These are phyloP conservation scores for Mesochorus sp. DNA, from an alignment of 2,888 invertebrate genomes.

Conservation along the genomic window DNA sequence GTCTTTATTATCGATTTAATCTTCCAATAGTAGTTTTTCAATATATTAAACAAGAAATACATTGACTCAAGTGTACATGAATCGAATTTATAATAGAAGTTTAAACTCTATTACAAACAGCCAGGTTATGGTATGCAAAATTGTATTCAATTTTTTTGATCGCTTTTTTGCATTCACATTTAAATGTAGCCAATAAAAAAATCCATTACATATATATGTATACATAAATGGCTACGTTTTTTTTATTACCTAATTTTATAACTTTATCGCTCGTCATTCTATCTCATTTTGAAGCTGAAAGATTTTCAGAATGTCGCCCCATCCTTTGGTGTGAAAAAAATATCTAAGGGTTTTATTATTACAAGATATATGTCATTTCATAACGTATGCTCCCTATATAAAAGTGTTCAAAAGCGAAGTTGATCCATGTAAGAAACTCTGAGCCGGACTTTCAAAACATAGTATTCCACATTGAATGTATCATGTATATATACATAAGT, in stretches of 20 bases:
- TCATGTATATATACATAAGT: constrained; percentile 3
- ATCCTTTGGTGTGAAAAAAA: constrained; percentile 36
- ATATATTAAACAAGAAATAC: too few species aligned
- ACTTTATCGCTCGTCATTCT: constrained; percentile 29
- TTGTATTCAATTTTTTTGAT: not conserved
- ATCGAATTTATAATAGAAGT: too few species aligned
- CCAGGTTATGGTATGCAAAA: not conserved
- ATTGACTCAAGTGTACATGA: too few species aligned
- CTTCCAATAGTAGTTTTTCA: too few species aligned
- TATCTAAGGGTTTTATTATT: constrained; percentile 39
- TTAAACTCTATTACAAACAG: not conserved
- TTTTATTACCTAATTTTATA: constrained; percentile 10
- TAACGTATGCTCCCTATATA: constrained; percentile 17
- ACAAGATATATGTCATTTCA: constrained; percentile 1
- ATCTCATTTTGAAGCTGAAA: constrained; percentile 2
- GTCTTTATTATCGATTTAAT: too few species aligned
- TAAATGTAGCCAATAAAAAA: not conserved
- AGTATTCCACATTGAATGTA: constrained; percentile 14
- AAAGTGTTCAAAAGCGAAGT: constrained; percentile 13
- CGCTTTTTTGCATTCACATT: not conserved
- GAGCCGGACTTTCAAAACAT: constrained; percentile 8
- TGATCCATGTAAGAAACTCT: constrained; percentile 24
- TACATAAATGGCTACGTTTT: too few species aligned
- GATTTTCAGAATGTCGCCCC: constrained; percentile 34
- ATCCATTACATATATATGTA: not conserved